A percentile compares a stretch with the other conserved stretches of the same genome.
These are phyloP conservation scores for Hypolimnas misippus DNA, from an alignment of 2,888 invertebrate genomes.

Conservation along the genomic window DNA sequence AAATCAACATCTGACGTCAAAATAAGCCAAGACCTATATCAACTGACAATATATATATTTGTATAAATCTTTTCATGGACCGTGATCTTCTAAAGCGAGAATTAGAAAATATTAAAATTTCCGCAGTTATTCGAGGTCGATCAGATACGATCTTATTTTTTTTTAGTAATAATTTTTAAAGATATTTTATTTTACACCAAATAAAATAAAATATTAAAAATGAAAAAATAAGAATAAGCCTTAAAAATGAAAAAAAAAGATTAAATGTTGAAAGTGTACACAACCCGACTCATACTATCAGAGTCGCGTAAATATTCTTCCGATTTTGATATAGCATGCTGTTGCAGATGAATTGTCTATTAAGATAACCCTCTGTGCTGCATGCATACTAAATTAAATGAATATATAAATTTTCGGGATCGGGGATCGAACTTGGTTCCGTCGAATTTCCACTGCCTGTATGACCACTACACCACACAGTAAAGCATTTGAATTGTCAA, in stretches of 20 bases:
- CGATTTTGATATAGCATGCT: conserved; percentile 62
- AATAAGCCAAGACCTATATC: too few species aligned
- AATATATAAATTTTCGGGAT: not conserved
- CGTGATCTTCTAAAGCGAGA: too few species aligned
- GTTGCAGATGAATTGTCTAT: conserved; percentile 63
- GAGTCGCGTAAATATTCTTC: conserved; percentile 62
- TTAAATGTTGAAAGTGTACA: conserved; percentile 72
- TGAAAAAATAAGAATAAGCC: not conserved
- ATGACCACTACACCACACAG: conserved; percentile 23
- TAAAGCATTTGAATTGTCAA: not conserved
- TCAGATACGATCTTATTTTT: too few species aligned
- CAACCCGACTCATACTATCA: conserved; percentile 54
- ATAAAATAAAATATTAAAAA: too few species aligned
- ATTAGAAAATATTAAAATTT: too few species aligned
- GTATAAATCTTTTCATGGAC: too few species aligned
- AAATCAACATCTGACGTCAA: not conserved
- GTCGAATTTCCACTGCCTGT: not conserved
- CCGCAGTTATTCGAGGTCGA: too few species aligned
- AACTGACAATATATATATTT: too few species aligned
- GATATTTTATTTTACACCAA: too few species aligned
- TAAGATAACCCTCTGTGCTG: conserved; percentile 63
- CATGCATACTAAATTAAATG: conserved; percentile 49
- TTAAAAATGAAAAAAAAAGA: conserved; percentile 18
- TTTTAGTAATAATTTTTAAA: too few species aligned
- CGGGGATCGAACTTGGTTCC: conserved; percentile 21